Base-by-base conservation (phyloP, 1,140 invertebrate genomes). In the Streblospio benedicti region DNA sequence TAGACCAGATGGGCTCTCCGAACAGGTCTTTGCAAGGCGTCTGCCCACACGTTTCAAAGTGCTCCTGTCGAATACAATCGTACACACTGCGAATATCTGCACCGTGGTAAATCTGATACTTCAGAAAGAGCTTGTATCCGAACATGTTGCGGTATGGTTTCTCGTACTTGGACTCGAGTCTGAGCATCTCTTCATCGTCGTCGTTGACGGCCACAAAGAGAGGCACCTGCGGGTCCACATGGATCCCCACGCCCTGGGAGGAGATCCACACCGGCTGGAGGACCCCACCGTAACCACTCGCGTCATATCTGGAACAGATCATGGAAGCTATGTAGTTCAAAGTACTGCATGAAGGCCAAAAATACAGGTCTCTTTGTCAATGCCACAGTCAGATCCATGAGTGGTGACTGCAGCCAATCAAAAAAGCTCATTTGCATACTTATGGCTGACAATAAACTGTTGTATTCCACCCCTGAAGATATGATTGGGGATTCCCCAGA, bases 1-100 rank as follows among this genome's bases (percentile, higher is more conserved):
- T 93, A 0, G 89, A 90, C 89, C 90, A 93, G 58, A 91, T 85
- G 0, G 89, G 89, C 16, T 56, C 31, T 14, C 23, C 1, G 18
- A 61, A 57, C 27, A 61, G 31, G 18, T 32, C 27, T 14, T 30
- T 27, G 9, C 32, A 18, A 27, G 41, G 41, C n/a, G 4, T 44
- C 28, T 44, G 25, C 20, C 25, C 41, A 25, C 3, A n/a, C 14
- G 4, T 18, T 45, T 27, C n/a, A 27, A 4, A 43, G 27, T n/a
- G 1, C 55, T 35, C 31, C n/a, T n/a, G 32, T 18, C 33, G 31
- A 23, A 18, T 16, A n/a, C 27, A 4, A 35, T 35, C 25, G 33
- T n/a, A 55, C 27, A 12, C 41, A 35, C 23, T 28, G 30, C n/a
- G 31, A 35, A 31, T 35, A n/a, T n/a, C 27, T 20, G 33, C 52